Evolutionary conservation across 1,140 invertebrate species (phyloP).

Genomic region (Samia ricini): DNA sequence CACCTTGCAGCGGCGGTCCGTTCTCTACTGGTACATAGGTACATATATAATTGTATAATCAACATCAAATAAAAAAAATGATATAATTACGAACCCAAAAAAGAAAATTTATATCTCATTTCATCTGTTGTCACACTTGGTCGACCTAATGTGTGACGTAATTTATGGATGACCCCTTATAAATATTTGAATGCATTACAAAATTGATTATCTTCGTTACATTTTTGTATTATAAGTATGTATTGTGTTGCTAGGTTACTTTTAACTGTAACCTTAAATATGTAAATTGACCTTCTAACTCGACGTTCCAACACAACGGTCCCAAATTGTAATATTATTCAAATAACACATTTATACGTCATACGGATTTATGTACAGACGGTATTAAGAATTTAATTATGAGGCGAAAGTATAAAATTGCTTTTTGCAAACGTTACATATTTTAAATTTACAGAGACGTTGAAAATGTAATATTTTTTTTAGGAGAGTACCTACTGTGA

Average conservation of each 20-base stretch:
- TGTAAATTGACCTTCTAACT: conserved; percentile 39
- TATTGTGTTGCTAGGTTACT: neutral
- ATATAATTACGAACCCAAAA: no score
- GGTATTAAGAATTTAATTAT: conserved; percentile 41
- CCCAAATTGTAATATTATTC: conserved; percentile 56
- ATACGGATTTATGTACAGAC: conserved; percentile 42
- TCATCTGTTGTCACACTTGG: no score
- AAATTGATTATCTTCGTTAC: no score
- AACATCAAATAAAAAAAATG: no score
- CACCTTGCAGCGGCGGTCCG: no score
- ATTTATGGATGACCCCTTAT: no score
- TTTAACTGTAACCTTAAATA: conserved; percentile 19
- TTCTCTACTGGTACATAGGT: no score
- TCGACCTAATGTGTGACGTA: no score
- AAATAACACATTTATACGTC: conserved; percentile 48
- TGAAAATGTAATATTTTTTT: neutral
- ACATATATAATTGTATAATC: no score
- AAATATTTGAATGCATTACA: no score
- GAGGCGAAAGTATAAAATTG: conserved; percentile 22
- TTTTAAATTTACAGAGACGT: neutral
- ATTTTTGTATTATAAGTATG: neutral
- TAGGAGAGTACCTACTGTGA: neutral
- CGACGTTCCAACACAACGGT: conserved; percentile 40
- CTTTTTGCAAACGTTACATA: conserved; percentile 12
- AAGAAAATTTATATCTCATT: no score